Evolutionary conservation across 2,113 vertebrate genomes (phyloP), one percentile per base, ranked within the genome.

Genomic region (Beaufortia kweichowensis): DNA sequence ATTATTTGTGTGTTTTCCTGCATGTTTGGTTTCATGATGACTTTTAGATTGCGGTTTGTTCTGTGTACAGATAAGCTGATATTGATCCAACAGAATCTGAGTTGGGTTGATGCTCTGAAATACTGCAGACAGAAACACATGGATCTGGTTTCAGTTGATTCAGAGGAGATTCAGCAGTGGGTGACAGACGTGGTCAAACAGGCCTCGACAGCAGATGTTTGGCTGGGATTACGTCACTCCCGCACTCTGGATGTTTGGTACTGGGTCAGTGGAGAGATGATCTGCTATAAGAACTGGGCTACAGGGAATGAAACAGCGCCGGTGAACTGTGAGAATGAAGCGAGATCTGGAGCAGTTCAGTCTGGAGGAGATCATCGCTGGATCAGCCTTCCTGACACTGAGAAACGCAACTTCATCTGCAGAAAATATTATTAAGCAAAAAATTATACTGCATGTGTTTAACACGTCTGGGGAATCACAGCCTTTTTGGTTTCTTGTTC

Each of bases 221-320:
- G 78, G 83, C 6, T 46, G 70, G 84, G 84, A n/a, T 60, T 87
- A 79, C n/a, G 48, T 56, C 85, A 84, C 79, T 65, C 57, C 73
- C 85, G 83, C 61, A 28, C 21, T 29, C 12, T 85, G 55, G 61
- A 31, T 0, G 11, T 78, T 0, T 86, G 87, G 79, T 67, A 78
- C 71, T 85, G 82, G 84, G 70, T 85, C 61, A 82, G 0, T 21
- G 67, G 80, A 1, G 3, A 62, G 12, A 0, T 0, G 0, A 41
- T 79, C 53, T 2, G 0, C 39, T 79, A 70, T 31, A 0, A 24
- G 0, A 79, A 84, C 2, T 87, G 81, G 80, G 1, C 2, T 35
- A 3, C 19, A 9, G n/a, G 3, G 7, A 0, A 0, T 19, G 0
- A 14, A 0, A 2, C 0, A 23, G 28, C 19, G 14, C 0, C 63